Conservation (phyloP, 1,140 invertebrate genomes). For the Ephestia elutella region DNA sequence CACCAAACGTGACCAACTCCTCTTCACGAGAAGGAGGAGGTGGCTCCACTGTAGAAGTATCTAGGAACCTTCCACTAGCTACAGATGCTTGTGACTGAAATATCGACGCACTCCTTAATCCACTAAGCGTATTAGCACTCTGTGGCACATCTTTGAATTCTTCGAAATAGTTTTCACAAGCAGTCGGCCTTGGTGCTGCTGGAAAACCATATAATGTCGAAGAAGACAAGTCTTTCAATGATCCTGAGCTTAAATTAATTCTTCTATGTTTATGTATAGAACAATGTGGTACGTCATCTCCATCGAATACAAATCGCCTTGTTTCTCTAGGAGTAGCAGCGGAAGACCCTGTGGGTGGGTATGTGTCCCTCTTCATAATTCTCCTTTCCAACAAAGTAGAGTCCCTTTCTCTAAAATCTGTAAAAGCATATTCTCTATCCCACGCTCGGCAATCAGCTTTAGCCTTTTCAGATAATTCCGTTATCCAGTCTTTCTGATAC, state of each 20-base stretch:
- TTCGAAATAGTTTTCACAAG: slow-evolving; percentile 65
- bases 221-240: slow-evolving; percentile 75
- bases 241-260: slow-evolving; percentile 70
- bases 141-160: slow-evolving; percentile 69
- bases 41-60: slow-evolving; percentile 55
- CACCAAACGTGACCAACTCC: slow-evolving; percentile 62
- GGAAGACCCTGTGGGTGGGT: slow-evolving; percentile 68
- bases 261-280: slow-evolving; percentile 69
- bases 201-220: slow-evolving; percentile 75
- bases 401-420: slow-evolving; percentile 61
- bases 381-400: slow-evolving; percentile 58
- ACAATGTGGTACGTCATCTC: slow-evolving; percentile 67
- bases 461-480: slow-evolving; percentile 64
- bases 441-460: slow-evolving; percentile 65
- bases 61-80: slow-evolving; percentile 60
- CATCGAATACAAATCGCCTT: slow-evolving; percentile 73
- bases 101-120: slow-evolving; percentile 65
- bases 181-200: slow-evolving; percentile 67
- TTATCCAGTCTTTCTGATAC: slow-evolving; percentile 74
- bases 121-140: slow-evolving; percentile 65
- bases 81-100: slow-evolving; percentile 65
- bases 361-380: slow-evolving; percentile 67
- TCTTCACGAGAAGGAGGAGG: slow-evolving; percentile 62
- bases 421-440: slow-evolving; percentile 64
- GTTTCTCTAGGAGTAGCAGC: slow-evolving; percentile 66